Conservation (phyloP, 1,140 invertebrate species). For the Micrasema minimum region DNA sequence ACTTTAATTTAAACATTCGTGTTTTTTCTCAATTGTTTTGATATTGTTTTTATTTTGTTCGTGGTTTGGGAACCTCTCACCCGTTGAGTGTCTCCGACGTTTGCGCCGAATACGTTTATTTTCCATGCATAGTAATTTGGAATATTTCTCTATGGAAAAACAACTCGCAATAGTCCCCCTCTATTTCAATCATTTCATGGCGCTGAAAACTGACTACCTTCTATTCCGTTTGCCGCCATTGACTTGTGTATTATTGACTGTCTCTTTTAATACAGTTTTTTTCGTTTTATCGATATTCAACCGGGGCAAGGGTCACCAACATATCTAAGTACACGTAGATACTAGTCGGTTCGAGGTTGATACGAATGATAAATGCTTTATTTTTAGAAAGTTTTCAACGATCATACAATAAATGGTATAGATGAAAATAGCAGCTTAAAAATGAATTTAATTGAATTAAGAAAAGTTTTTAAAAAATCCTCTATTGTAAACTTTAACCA, state of each 20-base stretch:
- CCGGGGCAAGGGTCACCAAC: not conserved
- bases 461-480: too few relatives aligned
- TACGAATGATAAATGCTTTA: too few relatives aligned
- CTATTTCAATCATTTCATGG: not conserved
- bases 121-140: conserved; percentile 30
- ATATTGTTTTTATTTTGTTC: too few relatives aligned
- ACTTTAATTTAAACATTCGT: too few relatives aligned
- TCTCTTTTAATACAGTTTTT: conserved; percentile 1
- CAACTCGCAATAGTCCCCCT: not conserved
- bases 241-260: not conserved
- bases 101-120: conserved; percentile 3
- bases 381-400: too few relatives aligned
- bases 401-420: too few relatives aligned
- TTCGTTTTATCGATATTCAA: not conserved
- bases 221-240: not conserved
- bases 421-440: too few relatives aligned
- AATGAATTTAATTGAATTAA: too few relatives aligned
- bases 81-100: conserved; percentile 1
- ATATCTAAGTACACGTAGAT: not conserved
- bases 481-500: too few relatives aligned
- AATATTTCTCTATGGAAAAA: conserved; percentile 16
- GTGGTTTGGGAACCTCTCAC: not conserved
- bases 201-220: not conserved
- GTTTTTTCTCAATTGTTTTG: too few relatives aligned
- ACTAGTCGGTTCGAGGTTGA: too few relatives aligned